Percentiles rank a stretch among this genome's conserved stretches.
Evolutionary conservation across 1,140 invertebrate genomes (phyloP).

Genomic region (Lasaia peninsularis): DNA sequence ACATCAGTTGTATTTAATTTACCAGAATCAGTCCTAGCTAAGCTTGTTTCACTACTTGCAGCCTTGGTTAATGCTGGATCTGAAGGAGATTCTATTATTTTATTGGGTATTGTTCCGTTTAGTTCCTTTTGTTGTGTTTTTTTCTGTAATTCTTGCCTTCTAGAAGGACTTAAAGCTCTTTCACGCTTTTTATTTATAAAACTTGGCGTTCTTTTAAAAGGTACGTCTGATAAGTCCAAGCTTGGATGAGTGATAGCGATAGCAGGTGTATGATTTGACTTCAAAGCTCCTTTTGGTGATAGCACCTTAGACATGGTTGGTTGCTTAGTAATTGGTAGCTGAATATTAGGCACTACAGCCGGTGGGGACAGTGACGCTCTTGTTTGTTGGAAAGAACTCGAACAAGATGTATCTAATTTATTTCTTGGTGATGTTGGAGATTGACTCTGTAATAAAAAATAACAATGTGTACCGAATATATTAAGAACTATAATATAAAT

Average conservation of each 20-base stretch:
- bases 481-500: too few species aligned
- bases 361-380: constrained; percentile 60
- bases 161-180: constrained; percentile 71
- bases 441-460: constrained; percentile 55
- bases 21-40: constrained; percentile 83
- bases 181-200: constrained; percentile 74
- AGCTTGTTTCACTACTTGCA: constrained; percentile 63
- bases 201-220: constrained; percentile 69
- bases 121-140: constrained; percentile 66
- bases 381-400: constrained; percentile 45
- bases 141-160: constrained; percentile 70
- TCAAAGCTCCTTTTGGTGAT: constrained; percentile 47
- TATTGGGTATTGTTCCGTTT: constrained; percentile 60
- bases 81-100: constrained; percentile 56
- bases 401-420: constrained; percentile 66
- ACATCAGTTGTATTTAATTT: constrained; percentile 85
- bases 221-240: constrained; percentile 65
- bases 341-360: constrained; percentile 61
- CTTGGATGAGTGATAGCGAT: constrained; percentile 74
- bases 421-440: constrained; percentile 73
- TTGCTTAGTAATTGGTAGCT: constrained; percentile 70
- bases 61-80: constrained; percentile 54
- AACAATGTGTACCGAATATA: too few species aligned
- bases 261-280: constrained; percentile 65
- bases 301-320: constrained; percentile 61